A percentile compares a stretch with the other conserved stretches of the same genome.
phyloP scores from a whole-genome alignment of 2,797 vertebrate genomes.

The Pteronotus mesoamericanus region DNA sequence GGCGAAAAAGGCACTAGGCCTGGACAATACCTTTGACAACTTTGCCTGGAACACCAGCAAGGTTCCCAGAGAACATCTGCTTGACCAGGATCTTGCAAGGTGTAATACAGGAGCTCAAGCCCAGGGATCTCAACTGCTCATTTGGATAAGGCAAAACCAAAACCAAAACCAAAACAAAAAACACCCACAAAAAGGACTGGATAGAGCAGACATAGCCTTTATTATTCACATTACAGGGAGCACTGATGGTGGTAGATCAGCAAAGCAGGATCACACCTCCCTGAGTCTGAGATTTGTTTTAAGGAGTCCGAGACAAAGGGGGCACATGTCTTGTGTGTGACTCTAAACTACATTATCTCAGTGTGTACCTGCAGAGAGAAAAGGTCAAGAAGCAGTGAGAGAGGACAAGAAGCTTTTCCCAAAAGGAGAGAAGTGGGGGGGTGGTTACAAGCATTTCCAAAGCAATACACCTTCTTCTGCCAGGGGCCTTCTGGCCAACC shows the following conservation, averaged over 20 bases:
- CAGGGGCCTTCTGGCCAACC: not conserved
- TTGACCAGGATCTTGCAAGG: not conserved
- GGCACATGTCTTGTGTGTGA: not conserved
- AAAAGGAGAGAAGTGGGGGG: not conserved
- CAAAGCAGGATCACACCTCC: not conserved
- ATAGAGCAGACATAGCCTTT: not conserved
- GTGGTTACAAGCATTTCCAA: not conserved
- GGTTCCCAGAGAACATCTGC: not conserved
- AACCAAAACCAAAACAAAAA: not conserved
- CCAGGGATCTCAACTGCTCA: not conserved
- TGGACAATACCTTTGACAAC: not conserved
- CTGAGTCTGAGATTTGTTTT: not conserved
- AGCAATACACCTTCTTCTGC: not conserved
- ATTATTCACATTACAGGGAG: not conserved
- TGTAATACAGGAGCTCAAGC: not conserved
- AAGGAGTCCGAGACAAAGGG: not conserved
- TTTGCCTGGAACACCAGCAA: not conserved
- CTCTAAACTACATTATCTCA: not conserved
- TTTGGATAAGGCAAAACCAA: not conserved
- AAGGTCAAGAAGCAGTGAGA: not conserved
- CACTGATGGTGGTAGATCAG: not conserved
- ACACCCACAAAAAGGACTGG: not conserved
- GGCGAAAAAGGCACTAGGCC: not conserved
- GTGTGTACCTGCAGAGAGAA: not conserved
- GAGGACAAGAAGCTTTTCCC: not conserved